A percentile compares a stretch with the other conserved stretches of the same genome.
Conservation (phyloP, 2,113 vertebrate species). For the Syrrhaptes paradoxus region DNA sequence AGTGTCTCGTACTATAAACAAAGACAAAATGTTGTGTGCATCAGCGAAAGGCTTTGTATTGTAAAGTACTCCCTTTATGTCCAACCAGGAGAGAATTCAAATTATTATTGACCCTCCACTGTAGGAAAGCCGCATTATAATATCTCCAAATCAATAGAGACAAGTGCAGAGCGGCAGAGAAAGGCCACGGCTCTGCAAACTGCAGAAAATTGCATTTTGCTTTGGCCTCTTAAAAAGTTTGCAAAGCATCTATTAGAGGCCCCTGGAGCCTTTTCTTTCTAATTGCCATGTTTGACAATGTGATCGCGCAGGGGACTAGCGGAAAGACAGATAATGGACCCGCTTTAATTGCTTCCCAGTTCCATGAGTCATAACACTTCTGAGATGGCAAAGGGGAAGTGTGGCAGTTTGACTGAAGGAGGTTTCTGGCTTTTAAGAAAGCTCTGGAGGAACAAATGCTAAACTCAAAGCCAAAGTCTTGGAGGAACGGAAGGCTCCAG, state of each 20-base stretch:
- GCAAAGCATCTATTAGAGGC: slow-evolving; percentile 45
- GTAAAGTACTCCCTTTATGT: slow-evolving; percentile 32
- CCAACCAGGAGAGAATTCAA: slow-evolving; percentile 32
- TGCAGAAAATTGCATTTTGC: slow-evolving; percentile 29
- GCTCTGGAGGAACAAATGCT: slow-evolving; percentile 23
- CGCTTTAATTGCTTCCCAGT: slow-evolving; percentile 67
- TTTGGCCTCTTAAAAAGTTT: slow-evolving; percentile 59
- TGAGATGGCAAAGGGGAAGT: slow-evolving; percentile 46
- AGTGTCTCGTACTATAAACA: not conserved
- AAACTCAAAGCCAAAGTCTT: slow-evolving; percentile 12
- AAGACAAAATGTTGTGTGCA: slow-evolving; percentile 19
- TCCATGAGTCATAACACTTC: slow-evolving; percentile 54
- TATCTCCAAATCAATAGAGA: slow-evolving; percentile 49
- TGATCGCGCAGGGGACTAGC: not conserved
- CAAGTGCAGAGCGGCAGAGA: not conserved
- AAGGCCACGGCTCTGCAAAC: slow-evolving; percentile 16
- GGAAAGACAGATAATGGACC: slow-evolving; percentile 62
- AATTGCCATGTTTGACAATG: slow-evolving; percentile 65
- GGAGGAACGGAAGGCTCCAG: not conserved
- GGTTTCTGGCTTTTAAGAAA: slow-evolving; percentile 45
- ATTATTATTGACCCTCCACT: slow-evolving; percentile 47
- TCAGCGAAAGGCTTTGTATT: slow-evolving; percentile 48
- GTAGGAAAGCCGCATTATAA: slow-evolving; percentile 48
- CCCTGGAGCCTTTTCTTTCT: slow-evolving; percentile 64
- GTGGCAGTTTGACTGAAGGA: slow-evolving; percentile 7